Base-by-base conservation (phyloP, 2,113 vertebrate species). In the Mirounga angustirostris region DNA sequence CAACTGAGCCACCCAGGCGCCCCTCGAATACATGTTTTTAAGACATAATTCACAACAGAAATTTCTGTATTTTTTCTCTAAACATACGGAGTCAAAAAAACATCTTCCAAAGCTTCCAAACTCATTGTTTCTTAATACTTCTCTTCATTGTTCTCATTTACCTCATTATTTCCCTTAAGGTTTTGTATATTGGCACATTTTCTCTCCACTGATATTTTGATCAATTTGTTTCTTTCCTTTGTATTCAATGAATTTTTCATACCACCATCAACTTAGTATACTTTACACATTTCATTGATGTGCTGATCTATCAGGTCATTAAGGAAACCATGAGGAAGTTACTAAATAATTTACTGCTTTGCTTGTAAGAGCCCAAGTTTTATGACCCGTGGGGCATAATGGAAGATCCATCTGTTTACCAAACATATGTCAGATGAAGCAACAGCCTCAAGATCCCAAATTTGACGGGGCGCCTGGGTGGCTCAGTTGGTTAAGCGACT, bases 261-360 rank as follows among this genome's bases (percentile, higher is more conserved):
- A 79, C 21, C 13, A 73, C 26, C 19, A 13, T 40, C 26, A 93
- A 84, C 3, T 54, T 76, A 63, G 24, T 80, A 28, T 56, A 91
- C 26, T 52, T 89, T 73, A 73, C 19, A 46, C 26, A 74, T 89
- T 85, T 76, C 28, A 73, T 52, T 90, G 81, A 78, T 74, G 3
- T 92, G 67, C 54, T 65, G 40, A 65, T 76, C 78, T 83, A 54
- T 67, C 46, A 36, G 13, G 14, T 80, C n/a, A 74, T 74, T 80
- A 91, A 74, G 43, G 30, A 67, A 74, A 88, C 33, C 21, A 7
- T 30, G 12, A 80, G 33, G 52, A 89, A 50, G 10, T 52, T 69
- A 76, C 56, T n/a, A 92, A 95, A 80, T 91, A 71, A 92, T 85
- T 92, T 46, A 65, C 21, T 78, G 36, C 36, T 91, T 97, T 92